A percentile compares a stretch with the other conserved stretches of the same genome.
Conservation (phyloP, 2,888 invertebrate genomes). For the Mythimna loreyi region DNA sequence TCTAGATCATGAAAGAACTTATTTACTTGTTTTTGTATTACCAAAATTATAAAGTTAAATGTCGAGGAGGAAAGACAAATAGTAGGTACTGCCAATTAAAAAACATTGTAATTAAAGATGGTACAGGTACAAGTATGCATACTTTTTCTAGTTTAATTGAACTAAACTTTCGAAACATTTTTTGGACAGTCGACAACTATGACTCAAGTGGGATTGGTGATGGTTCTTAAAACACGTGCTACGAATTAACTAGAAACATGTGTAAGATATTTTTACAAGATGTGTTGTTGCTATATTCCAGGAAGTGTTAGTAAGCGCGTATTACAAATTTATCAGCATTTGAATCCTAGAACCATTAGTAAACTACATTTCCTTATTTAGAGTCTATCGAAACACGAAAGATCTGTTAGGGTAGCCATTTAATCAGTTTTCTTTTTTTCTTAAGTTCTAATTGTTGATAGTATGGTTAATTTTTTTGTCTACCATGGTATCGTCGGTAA, state of each 20-base stretch:
- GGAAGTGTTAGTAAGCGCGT: slow-evolving; percentile 27
- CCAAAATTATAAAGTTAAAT: no score
- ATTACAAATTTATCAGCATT: neutral
- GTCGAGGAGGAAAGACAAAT: no score
- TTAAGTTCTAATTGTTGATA: no score
- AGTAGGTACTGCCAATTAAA: no score
- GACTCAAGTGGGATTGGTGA: slow-evolving; percentile 25
- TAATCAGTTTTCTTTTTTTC: neutral
- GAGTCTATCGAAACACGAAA: neutral
- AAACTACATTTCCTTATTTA: neutral
- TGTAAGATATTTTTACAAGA: slow-evolving; percentile 31
- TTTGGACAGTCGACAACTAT: neutral
- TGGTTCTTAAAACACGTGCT: slow-evolving; percentile 20
- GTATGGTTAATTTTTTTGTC: no score
- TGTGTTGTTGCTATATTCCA: slow-evolving; percentile 23
- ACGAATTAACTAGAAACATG: slow-evolving; percentile 21
- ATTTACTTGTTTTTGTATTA: no score
- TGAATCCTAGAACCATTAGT: neutral
- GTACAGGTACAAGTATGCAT: neutral
- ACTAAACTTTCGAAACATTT: neutral
- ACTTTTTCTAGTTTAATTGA: neutral
- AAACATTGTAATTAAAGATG: no score
- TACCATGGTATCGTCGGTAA: neutral
- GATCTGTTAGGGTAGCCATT: neutral
- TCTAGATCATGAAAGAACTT: no score